Conservation (phyloP, 2,113 vertebrate genomes). For the Hippocampus barbouri region DNA sequence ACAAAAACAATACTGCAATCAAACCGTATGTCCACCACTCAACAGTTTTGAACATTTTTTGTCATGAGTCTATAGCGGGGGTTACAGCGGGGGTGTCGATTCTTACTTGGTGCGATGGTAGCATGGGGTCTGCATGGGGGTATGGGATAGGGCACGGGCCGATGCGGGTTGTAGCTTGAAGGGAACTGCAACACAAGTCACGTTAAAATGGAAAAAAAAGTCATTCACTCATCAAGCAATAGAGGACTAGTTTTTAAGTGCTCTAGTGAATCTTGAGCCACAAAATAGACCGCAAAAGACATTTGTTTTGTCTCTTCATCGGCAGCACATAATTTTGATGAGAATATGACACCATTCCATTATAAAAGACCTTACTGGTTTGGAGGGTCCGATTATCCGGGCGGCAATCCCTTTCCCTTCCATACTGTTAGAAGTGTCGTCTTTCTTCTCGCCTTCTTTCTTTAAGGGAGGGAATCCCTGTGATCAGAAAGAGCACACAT, state of each 20-base stretch:
- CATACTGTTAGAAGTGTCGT: slow-evolving; percentile 57
- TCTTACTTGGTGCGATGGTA: slow-evolving; percentile 97
- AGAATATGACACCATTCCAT: neutral
- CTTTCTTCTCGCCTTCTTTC: slow-evolving; percentile 87
- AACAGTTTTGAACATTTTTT: neutral
- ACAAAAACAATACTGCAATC: neutral
- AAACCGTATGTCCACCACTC: neutral
- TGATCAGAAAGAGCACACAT: neutral
- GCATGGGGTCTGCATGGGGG: slow-evolving; percentile 94
- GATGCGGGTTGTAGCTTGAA: slow-evolving; percentile 91
- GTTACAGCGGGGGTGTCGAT: neutral
- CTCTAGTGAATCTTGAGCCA: neutral
- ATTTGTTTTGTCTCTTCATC: neutral
- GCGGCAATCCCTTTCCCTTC: slow-evolving; percentile 93
- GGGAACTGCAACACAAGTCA: slow-evolving; percentile 76
- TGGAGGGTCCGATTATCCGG: slow-evolving; percentile 89
- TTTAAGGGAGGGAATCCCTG: slow-evolving; percentile 83
- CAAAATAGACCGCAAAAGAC: neutral
- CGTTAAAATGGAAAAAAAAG: neutral
- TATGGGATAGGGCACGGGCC: slow-evolving; percentile 95
- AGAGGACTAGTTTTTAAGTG: neutral
- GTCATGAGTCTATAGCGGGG: neutral
- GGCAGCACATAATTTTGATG: neutral
- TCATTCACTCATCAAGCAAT: neutral
- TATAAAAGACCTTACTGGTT: slow-evolving; percentile 77